phyloP scores from a whole-genome alignment of 2,113 vertebrate species.

The Gorsachius goisagi region DNA sequence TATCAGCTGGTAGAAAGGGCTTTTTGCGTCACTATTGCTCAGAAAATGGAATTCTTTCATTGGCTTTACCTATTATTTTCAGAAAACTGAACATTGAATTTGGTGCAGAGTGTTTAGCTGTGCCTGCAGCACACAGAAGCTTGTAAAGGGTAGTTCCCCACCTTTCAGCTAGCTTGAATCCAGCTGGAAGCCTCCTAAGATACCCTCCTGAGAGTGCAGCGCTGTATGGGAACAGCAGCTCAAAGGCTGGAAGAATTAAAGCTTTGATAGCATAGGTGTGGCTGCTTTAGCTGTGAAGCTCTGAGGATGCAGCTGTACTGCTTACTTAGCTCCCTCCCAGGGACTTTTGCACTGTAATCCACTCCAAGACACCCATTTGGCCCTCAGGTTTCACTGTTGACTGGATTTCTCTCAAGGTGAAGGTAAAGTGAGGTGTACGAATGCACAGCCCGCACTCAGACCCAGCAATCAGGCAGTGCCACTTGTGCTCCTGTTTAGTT shows the following conservation, averaged over 20 bases:
- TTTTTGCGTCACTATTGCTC: neutral
- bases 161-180: neutral
- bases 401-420: neutral
- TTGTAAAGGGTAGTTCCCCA: neutral
- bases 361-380: fast-evolving
- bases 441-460: neutral
- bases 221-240: neutral
- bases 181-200: neutral
- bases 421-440: neutral
- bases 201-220: neutral
- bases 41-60: neutral
- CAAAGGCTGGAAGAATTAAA: neutral
- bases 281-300: neutral
- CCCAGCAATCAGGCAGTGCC: neutral
- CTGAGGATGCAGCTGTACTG: neutral
- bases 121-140: fast-evolving
- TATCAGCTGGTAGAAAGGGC: neutral
- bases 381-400: neutral
- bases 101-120: neutral
- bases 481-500: neutral
- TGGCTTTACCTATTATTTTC: neutral
- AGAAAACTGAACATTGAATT: neutral
- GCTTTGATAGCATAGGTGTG: neutral
- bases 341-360: neutral
- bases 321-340: neutral